A percentile compares a stretch with the other conserved stretches of the same genome.
Evolutionary conservation across 2,797 vertebrate species (phyloP).

Genomic region (Spinus pinus): DNA sequence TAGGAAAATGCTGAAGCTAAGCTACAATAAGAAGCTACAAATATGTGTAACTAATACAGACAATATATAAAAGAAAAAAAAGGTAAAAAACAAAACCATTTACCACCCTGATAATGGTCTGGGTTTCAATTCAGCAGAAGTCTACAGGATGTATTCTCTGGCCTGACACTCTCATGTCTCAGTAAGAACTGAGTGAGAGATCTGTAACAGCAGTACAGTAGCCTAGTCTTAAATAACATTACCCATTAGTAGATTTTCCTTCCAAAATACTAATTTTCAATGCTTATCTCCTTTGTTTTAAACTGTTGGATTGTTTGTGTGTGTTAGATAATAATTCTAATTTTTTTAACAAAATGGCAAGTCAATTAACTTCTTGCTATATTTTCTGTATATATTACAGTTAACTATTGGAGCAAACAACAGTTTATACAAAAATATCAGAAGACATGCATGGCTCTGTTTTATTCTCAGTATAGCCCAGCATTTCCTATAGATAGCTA

Average conservation of each 20-base stretch:
- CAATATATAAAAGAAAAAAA: neutral
- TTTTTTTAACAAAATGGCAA: neutral
- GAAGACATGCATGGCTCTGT: neutral
- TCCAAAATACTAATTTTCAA: neutral
- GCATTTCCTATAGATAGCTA: neutral
- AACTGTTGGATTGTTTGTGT: neutral
- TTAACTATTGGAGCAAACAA: neutral
- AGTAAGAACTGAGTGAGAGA: neutral
- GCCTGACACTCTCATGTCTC: neutral
- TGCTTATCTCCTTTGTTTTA: neutral
- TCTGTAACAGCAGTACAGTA: neutral
- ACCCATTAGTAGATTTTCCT: neutral
- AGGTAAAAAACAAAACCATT: neutral
- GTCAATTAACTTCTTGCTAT: neutral
- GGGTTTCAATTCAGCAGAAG: neutral
- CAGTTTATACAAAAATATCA: neutral
- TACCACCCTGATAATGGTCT: neutral
- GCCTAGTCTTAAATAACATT: neutral
- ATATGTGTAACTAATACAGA: neutral
- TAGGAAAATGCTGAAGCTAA: neutral
- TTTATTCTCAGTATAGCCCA: neutral
- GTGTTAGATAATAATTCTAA: rapidly evolving
- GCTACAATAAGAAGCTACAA: neutral
- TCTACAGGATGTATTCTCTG: neutral
- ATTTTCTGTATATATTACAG: neutral